Evolutionary conservation across 2,888 invertebrate species (phyloP).

Genomic region (Stenichneumon culpator): DNA sequence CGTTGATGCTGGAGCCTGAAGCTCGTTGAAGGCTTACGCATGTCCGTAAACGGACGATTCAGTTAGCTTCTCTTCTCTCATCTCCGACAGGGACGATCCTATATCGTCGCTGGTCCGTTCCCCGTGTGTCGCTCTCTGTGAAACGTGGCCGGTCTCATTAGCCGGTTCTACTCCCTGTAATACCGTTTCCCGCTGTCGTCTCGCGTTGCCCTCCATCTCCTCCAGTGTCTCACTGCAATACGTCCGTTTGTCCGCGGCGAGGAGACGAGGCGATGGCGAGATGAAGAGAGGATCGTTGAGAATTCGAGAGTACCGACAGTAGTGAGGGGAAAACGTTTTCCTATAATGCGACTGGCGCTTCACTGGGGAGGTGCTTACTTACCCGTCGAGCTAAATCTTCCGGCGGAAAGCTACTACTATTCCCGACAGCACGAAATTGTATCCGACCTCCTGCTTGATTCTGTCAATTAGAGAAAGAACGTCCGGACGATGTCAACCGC

Average conservation of each 20-base stretch:
- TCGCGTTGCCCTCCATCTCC: constrained; percentile 25
- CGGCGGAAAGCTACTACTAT: constrained; percentile 10
- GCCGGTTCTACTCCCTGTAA: constrained; percentile 50
- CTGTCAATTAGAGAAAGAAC: constrained; percentile 50
- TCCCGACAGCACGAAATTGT: constrained; percentile 29
- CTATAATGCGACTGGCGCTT: constrained; percentile 38
- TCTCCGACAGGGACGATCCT: constrained; percentile 19
- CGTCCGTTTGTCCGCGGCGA: background rate
- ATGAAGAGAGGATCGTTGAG: constrained; percentile 15
- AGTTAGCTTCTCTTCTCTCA: constrained; percentile 21
- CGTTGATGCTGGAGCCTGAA: background rate
- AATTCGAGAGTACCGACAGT: constrained; percentile 35
- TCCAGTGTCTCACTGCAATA: background rate
- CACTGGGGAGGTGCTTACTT: background rate
- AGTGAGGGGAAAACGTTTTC: constrained; percentile 41
- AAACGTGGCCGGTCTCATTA: constrained; percentile 69
- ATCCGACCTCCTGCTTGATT: constrained; percentile 29
- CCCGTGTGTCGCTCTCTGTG: constrained; percentile 10
- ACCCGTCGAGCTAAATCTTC: constrained; percentile 35
- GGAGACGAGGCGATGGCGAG: constrained; percentile 4
- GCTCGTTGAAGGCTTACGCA: constrained; percentile 7
- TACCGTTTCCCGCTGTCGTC: constrained; percentile 56
- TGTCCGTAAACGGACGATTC: constrained; percentile 32
- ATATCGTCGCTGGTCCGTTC: constrained; percentile 24
- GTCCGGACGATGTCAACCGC: constrained; percentile 7